Percentiles rank a stretch among this genome's conserved stretches.
Conservation (phyloP, 2,888 invertebrate genomes). For the Melanotus villosus region DNA sequence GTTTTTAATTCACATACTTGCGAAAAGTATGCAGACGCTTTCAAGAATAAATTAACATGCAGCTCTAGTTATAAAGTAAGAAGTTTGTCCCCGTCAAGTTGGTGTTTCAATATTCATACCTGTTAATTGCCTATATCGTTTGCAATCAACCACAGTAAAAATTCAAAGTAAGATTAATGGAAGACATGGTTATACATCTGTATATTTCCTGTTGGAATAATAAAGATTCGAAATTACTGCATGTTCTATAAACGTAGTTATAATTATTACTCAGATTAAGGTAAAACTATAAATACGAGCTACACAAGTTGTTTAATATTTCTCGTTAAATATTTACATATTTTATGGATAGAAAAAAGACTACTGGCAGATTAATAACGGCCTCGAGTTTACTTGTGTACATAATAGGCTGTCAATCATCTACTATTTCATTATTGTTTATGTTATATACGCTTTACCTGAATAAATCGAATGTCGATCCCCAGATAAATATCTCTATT, state of each 20-base stretch:
- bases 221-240: not conserved
- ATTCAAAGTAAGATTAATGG: slow-evolving; percentile 7
- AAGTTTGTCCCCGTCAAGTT: slow-evolving; percentile 5
- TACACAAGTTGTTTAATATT: not conserved
- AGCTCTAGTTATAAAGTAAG: slow-evolving; percentile 8
- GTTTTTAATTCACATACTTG: too few species aligned
- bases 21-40: not conserved
- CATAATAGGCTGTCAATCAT: slow-evolving; percentile 53
- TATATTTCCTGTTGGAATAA: not conserved
- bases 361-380: slow-evolving; percentile 21
- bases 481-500: too few species aligned
- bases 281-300: too few species aligned
- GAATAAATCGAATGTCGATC: too few species aligned
- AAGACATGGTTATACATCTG: not conserved
- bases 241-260: not conserved
- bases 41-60: slow-evolving; percentile 9
- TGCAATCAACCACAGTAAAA: slow-evolving; percentile 10
- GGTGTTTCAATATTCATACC: slow-evolving; percentile 17
- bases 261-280: not conserved
- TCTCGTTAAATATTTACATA: slow-evolving; percentile 13
- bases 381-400: slow-evolving; percentile 46
- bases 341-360: not conserved
- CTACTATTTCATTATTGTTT: not conserved
- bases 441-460: too few species aligned
- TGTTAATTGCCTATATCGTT: slow-evolving; percentile 11